A percentile compares a stretch with the other conserved stretches of the same genome.
Evolutionary conservation across 2,113 vertebrate species (phyloP).

Genomic region (Isichthys henryi): DNA sequence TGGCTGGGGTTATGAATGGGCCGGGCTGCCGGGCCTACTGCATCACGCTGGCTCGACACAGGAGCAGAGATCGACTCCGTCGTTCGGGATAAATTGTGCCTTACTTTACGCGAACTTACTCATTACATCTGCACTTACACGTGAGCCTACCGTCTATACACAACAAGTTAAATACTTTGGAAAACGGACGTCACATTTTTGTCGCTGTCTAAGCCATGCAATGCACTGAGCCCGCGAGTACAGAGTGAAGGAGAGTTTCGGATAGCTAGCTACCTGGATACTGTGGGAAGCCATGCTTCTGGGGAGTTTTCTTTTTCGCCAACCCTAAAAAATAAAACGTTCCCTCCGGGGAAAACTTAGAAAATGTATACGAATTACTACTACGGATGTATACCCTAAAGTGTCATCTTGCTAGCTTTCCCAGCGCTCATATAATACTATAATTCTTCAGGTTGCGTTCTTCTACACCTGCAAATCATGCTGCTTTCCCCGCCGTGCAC

Average conservation of each 20-base stretch:
- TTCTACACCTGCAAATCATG: slow-evolving; percentile 57
- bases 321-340: slow-evolving; percentile 43
- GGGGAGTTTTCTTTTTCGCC: slow-evolving; percentile 54
- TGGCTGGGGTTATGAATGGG: not conserved
- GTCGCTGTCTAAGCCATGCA: not conserved
- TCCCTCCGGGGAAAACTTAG: slow-evolving; percentile 47
- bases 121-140: not conserved
- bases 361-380: slow-evolving; percentile 36
- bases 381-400: slow-evolving; percentile 48
- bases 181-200: not conserved
- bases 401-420: slow-evolving; percentile 48
- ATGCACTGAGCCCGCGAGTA: not conserved
- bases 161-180: not conserved
- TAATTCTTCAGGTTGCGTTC: slow-evolving; percentile 39
- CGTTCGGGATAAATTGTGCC: not conserved
- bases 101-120: not conserved
- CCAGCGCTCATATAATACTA: slow-evolving; percentile 42
- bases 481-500: slow-evolving; percentile 56
- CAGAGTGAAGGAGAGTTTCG: not conserved
- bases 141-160: not conserved
- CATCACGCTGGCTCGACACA: not conserved
- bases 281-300: slow-evolving; percentile 71
- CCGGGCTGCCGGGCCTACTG: not conserved
- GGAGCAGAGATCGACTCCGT: not conserved
- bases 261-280: slow-evolving; percentile 63